Evolutionary conservation across 2,797 vertebrate species (phyloP), one percentile per base, ranked within the genome.

Genomic region (Xenops minutus): DNA sequence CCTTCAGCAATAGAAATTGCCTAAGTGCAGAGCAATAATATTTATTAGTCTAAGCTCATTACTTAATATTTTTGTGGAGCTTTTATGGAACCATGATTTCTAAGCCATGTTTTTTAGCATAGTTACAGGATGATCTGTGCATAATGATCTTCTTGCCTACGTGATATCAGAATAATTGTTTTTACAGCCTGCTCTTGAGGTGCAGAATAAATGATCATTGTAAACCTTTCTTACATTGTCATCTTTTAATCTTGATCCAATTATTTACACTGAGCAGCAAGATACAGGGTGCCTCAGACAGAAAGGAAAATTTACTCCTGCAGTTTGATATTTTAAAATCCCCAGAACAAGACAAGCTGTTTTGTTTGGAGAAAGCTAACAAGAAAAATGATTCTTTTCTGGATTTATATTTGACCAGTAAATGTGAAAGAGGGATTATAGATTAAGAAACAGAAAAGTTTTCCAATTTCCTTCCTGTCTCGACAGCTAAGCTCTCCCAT

Each of bases 191-290:
- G 22, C 89, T 94, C 49, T 93, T 95, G 64, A 95, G 73, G 24
- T 89, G 77, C 85, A 92, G 87, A 95, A 92, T 94, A 95, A 95
- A 82, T 91, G 67, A 87, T 64, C 80, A 58, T 56, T 95, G 32
- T 43, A 93, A 83, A 55, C 46, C 39, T 91, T 95, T 88, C 74
- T 96, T 44, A 83, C 39, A 36, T 84, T 96, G 72, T 68, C 74
- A 59, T 94, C 63, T 80, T 96, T 96, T 96, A 86, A 95, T 95
- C 90, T 80, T 74, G 78, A 78, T 94, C 61, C 68, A 80, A 6
- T 96, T 96, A 96, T 94, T 96, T 97, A 85, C 76, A 46, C 61
- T 63, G 67, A 94, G 37, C 55, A 81, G 39, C 75, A 76, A 81
- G 85, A 83, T 95, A 56, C 30, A 80, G 80, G n/a, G 7, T 92